Conservation (phyloP, 2,888 invertebrate species). For the Agonopterix arenella region DNA sequence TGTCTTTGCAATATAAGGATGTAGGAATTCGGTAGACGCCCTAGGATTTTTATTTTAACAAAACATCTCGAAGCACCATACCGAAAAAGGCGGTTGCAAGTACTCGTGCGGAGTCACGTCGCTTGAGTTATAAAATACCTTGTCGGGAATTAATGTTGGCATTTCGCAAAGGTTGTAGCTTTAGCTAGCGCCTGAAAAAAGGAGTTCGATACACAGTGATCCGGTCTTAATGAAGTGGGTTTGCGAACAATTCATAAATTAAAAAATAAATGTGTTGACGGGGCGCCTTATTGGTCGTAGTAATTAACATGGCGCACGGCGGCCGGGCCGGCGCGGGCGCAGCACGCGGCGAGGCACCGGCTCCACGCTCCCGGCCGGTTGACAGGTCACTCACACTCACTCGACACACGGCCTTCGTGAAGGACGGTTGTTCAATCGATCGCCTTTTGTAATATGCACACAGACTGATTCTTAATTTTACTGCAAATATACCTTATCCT, state of each 20-base stretch:
- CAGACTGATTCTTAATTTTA: not conserved
- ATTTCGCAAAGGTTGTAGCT: slow-evolving; percentile 51
- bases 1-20: slow-evolving; percentile 62
- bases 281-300: slow-evolving; percentile 65
- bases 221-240: slow-evolving; percentile 52
- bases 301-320: slow-evolving; percentile 63
- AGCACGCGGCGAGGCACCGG: slow-evolving; percentile 25
- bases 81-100: slow-evolving; percentile 60
- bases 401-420: slow-evolving; percentile 54
- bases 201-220: slow-evolving; percentile 32
- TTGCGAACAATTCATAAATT: slow-evolving; percentile 51
- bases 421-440: slow-evolving; percentile 43
- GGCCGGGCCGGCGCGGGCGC: slow-evolving; percentile 40
- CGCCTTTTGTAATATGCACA: too few relatives aligned
- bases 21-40: slow-evolving; percentile 53
- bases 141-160: slow-evolving; percentile 56
- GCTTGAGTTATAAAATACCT: slow-evolving; percentile 45
- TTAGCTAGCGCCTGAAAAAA: slow-evolving; percentile 32
- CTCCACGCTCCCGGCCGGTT: slow-evolving; percentile 17
- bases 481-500: not conserved
- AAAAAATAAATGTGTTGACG: slow-evolving; percentile 58
- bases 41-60: slow-evolving; percentile 63
- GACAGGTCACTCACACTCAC: slow-evolving; percentile 61
- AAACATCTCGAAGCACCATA: slow-evolving; percentile 35
- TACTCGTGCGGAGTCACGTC: slow-evolving; percentile 44